A percentile compares a stretch with the other conserved stretches of the same genome.
Evolutionary conservation across 1,140 invertebrate genomes (phyloP).

Genomic region (Magallana ariakensis): DNA sequence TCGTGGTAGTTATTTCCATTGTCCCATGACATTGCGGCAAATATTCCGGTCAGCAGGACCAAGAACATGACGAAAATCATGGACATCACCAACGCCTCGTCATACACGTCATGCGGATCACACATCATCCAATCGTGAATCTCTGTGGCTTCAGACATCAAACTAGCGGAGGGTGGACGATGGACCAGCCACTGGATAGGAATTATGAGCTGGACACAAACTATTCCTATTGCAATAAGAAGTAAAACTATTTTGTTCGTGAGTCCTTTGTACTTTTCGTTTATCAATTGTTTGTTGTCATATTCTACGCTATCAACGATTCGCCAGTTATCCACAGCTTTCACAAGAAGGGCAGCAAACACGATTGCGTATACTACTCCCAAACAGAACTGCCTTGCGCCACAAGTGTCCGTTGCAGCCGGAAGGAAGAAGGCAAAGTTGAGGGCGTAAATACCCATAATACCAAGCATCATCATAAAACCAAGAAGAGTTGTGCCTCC

Average conservation of each 20-base stretch:
- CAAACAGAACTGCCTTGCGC: constrained; percentile 76
- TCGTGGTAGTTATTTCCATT: constrained; percentile 78
- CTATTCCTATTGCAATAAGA: constrained; percentile 77
- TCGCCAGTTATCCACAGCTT: constrained; percentile 80
- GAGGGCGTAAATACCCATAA: constrained; percentile 80
- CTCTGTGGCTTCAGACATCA: constrained; percentile 34
- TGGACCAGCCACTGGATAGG: constrained; percentile 74
- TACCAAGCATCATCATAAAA: constrained; percentile 80
- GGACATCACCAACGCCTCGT: constrained; percentile 80
- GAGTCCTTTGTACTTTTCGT: constrained; percentile 67
- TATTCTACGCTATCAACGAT: constrained; percentile 66
- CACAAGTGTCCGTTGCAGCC: constrained; percentile 78
- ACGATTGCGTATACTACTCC: constrained; percentile 80
- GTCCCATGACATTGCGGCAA: constrained; percentile 80
- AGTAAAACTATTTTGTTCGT: constrained; percentile 76
- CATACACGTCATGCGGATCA: constrained; percentile 75
- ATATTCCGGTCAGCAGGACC: constrained; percentile 77
- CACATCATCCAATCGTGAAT: constrained; percentile 74
- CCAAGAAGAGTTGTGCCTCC: constrained; percentile 80
- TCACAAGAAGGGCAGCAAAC: constrained; percentile 80
- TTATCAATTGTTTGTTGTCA: neutral
- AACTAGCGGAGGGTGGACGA: constrained; percentile 65
- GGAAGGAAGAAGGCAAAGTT: constrained; percentile 82
- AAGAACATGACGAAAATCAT: constrained; percentile 81
- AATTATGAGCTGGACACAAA: constrained; percentile 78